phyloP scores from a whole-genome alignment of 2,888 invertebrate genomes.

The Drosophila subsilvestris region DNA sequence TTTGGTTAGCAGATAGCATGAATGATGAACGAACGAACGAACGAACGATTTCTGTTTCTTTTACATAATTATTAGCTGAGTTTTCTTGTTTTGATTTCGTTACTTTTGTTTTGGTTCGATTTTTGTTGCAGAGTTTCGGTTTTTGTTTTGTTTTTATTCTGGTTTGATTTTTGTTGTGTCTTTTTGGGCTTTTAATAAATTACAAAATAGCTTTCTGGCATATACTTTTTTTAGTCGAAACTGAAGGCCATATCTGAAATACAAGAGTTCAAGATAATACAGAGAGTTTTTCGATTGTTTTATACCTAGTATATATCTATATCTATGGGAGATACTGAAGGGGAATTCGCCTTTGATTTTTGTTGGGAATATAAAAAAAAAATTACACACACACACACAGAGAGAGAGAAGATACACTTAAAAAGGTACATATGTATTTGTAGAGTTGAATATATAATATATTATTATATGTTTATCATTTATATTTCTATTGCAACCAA shows the following conservation, averaged over 20 bases:
- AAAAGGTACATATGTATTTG: background rate
- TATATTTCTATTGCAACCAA: slow-evolving; percentile 47
- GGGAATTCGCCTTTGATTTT: slow-evolving; percentile 13
- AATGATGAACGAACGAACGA: slow-evolving; percentile 66
- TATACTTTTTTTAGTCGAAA: slow-evolving; percentile 80
- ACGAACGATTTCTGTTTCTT: slow-evolving; percentile 20
- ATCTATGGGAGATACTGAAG: slow-evolving; percentile 17
- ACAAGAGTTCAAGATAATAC: slow-evolving; percentile 78
- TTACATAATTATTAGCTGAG: slow-evolving; percentile 38
- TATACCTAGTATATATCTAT: slow-evolving; percentile 23
- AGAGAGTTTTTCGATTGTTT: slow-evolving; percentile 30
- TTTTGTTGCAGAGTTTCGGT: slow-evolving; percentile 34
- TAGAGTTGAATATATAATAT: slow-evolving; percentile 25
- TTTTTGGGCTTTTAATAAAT: slow-evolving; percentile 64
- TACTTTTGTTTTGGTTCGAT: slow-evolving; percentile 56
- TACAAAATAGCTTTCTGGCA: slow-evolving; percentile 61
- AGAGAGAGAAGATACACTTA: slow-evolving; percentile 33
- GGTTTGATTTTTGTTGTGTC: slow-evolving; percentile 48
- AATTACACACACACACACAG: slow-evolving; percentile 46
- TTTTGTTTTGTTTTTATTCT: slow-evolving; percentile 21
- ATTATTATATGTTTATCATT: slow-evolving; percentile 29
- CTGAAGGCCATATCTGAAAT: slow-evolving; percentile 84
- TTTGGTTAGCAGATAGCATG: slow-evolving; percentile 66
- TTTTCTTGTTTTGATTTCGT: slow-evolving; percentile 50
- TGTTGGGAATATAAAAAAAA: slow-evolving; percentile 23